phyloP scores from a whole-genome alignment of 2,797 vertebrate genomes.

The Ctenopoma kingsleyae region DNA sequence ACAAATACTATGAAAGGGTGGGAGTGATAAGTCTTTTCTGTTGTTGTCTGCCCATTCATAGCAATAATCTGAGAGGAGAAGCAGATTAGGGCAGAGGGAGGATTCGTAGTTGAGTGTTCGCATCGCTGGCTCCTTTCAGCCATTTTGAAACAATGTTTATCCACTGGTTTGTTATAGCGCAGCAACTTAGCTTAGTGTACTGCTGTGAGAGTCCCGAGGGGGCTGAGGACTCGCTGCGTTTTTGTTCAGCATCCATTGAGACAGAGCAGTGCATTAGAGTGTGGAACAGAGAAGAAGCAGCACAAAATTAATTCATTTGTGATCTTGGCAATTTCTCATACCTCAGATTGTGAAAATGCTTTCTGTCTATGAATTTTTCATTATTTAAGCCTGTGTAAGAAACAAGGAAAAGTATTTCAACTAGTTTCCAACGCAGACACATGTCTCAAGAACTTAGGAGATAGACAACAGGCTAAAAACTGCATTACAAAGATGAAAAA shows the following conservation, averaged over 20 bases:
- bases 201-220: conserved; percentile 65
- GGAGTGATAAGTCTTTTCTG: conserved; percentile 75
- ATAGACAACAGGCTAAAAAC: neutral
- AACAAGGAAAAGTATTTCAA: neutral
- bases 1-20: conserved; percentile 73
- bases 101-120: conserved; percentile 68
- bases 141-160: conserved; percentile 80
- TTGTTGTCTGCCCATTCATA: conserved; percentile 70
- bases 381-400: neutral
- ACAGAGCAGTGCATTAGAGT: conserved; percentile 30
- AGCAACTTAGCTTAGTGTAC: conserved; percentile 68
- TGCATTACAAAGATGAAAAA: neutral
- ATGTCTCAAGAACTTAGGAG: neutral
- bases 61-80: conserved; percentile 78
- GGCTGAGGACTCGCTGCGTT: conserved; percentile 63
- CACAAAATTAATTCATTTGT: conserved; percentile 34
- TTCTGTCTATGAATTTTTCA: neutral
- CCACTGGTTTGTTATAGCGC: conserved; percentile 64
- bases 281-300: conserved; percentile 23
- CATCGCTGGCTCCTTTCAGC: conserved; percentile 80
- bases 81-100: conserved; percentile 74
- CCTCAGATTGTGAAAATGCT: neutral
- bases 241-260: conserved; percentile 69
- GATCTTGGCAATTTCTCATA: conserved; percentile 15
- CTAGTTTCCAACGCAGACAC: neutral